Conservation (phyloP, 1,140 invertebrate genomes). For the Drosophila yakuba region DNA sequence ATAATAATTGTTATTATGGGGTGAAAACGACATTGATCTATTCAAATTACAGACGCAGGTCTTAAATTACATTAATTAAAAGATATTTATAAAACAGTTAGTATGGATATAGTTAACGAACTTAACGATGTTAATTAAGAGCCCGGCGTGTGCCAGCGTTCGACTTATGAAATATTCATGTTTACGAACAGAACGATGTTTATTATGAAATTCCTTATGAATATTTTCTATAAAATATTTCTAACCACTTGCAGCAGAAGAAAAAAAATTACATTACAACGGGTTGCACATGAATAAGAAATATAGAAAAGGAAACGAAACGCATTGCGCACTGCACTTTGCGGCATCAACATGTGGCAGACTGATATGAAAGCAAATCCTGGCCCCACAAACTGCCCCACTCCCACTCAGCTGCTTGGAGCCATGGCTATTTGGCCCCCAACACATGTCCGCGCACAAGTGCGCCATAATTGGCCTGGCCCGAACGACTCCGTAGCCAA, state of each 20-base stretch:
- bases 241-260: too few species aligned
- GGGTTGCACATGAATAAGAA: conserved; percentile 8
- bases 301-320: not conserved
- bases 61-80: not conserved
- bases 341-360: conserved; percentile 37
- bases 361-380: conserved; percentile 8
- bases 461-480: conserved; percentile 75
- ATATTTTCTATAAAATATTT: too few species aligned
- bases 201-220: too few species aligned
- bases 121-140: not conserved
- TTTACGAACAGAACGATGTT: too few species aligned
- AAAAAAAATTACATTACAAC: not conserved
- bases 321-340: conserved; percentile 29
- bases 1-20: not conserved
- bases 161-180: too few species aligned
- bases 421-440: conserved; percentile 42
- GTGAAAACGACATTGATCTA: not conserved
- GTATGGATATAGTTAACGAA: not conserved
- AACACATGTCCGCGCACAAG: conserved; percentile 62
- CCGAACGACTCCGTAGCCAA: conserved; percentile 52
- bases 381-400: conserved; percentile 19
- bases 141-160: not conserved
- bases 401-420: conserved; percentile 37
- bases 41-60: not conserved
- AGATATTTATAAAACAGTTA: not conserved